Conservation (phyloP, 2,113 vertebrate genomes). For the Dasypus novemcinctus region DNA sequence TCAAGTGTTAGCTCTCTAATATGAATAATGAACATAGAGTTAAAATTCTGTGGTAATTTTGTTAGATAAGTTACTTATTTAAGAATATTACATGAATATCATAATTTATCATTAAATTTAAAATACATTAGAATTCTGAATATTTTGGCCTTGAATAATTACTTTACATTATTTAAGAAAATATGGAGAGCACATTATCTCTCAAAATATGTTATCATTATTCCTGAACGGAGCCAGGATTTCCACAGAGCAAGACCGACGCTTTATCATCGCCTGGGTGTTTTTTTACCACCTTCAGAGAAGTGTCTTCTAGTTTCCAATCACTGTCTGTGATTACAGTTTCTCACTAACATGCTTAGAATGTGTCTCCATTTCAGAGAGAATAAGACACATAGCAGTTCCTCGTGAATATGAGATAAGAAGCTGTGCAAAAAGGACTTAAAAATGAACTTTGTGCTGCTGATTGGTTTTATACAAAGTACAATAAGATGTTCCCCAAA, state of each 20-base stretch:
- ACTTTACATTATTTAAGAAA: not conserved
- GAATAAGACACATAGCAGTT: not conserved
- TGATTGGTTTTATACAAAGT: not conserved
- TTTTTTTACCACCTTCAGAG: not conserved
- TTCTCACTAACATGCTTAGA: not conserved
- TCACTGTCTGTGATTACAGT: not conserved
- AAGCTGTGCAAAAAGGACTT: not conserved
- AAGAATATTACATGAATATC: not conserved
- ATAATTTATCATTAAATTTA: conserved; percentile 28
- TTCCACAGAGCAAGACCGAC: not conserved
- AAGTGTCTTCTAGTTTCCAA: not conserved
- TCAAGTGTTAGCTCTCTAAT: not conserved
- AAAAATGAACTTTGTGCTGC: not conserved
- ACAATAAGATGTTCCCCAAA: not conserved
- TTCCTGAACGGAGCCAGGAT: not conserved
- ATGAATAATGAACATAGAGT: conserved; percentile 30
- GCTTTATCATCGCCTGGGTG: not conserved
- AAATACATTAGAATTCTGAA: not conserved
- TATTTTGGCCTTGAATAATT: not conserved
- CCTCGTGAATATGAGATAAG: not conserved
- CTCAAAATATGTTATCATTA: not conserved
- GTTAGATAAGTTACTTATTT: not conserved
- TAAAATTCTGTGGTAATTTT: conserved; percentile 8
- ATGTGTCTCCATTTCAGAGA: not conserved
- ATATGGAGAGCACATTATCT: not conserved